phyloP scores from a whole-genome alignment of 2,888 invertebrate genomes.

The Apocheima hispidaria region DNA sequence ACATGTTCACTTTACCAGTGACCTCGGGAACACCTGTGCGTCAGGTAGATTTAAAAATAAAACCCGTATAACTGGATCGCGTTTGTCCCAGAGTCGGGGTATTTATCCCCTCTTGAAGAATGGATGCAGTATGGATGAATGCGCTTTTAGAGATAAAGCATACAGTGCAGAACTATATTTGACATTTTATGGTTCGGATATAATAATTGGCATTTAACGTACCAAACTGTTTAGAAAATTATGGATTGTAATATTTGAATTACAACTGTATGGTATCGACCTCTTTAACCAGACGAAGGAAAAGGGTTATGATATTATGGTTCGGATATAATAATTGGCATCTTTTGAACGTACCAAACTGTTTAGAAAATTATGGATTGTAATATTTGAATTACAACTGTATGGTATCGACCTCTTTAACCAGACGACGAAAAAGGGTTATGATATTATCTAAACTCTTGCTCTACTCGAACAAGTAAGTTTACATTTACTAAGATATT shows the following conservation, averaged over 20 bases:
- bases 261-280: no score
- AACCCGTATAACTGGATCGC: slow-evolving; percentile 50
- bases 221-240: background rate
- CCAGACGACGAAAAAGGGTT: no score
- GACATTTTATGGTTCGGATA: background rate
- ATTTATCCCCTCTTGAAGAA: slow-evolving; percentile 35
- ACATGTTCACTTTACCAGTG: slow-evolving; percentile 41
- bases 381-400: no score
- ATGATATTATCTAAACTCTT: no score
- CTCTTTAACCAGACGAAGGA: no score
- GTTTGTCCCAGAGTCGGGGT: slow-evolving; percentile 48
- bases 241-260: no score
- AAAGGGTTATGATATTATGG: no score
- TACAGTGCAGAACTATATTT: background rate
- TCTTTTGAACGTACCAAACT: background rate
- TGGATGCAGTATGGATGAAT: slow-evolving; percentile 1
- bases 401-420: no score
- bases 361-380: no score
- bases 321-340: background rate
- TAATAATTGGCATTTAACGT: background rate
- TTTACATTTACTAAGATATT: no score
- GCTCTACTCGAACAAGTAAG: no score
- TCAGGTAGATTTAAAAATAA: slow-evolving; percentile 63
- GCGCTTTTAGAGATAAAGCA: slow-evolving; percentile 11
- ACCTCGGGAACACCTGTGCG: slow-evolving; percentile 60